These are phyloP conservation scores for Callimorpha dominula DNA, from an alignment of 2,888 invertebrate genomes.

Conservation along the genomic window DNA sequence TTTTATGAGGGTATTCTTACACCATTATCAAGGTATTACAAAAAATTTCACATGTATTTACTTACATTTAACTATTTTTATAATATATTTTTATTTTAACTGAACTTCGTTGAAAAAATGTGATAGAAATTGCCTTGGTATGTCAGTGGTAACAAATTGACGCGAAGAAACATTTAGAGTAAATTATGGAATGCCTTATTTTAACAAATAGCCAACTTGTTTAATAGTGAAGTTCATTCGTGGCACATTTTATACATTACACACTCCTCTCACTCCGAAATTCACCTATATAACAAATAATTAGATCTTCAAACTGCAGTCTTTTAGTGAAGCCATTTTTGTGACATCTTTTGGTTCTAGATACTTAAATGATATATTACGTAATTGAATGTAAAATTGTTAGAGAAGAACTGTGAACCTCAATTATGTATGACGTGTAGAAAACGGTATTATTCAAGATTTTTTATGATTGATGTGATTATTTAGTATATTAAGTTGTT, in stretches of 20 bases:
- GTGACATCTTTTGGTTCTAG: not conserved
- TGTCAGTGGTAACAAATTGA: slow-evolving; percentile 38
- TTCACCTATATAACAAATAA: not conserved
- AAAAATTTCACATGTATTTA: not conserved
- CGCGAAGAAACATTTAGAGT: slow-evolving; percentile 30
- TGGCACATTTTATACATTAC: slow-evolving; percentile 47
- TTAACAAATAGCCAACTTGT: slow-evolving; percentile 32
- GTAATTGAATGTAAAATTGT: too few relatives aligned
- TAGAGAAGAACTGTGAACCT: too few relatives aligned
- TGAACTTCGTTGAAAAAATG: not conserved
- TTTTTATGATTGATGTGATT: too few relatives aligned
- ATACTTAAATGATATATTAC: too few relatives aligned
- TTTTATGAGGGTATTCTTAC: not conserved
- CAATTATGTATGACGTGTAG: too few relatives aligned
- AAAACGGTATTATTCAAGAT: too few relatives aligned
- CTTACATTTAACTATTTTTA: slow-evolving; percentile 7
- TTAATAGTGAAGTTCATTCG: slow-evolving; percentile 32
- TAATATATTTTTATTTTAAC: slow-evolving; percentile 2
- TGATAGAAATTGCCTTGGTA: slow-evolving; percentile 17
- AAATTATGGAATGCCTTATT: slow-evolving; percentile 55
- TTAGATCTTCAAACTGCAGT: not conserved
- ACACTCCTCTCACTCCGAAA: slow-evolving; percentile 16
- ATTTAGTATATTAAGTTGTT: too few relatives aligned
- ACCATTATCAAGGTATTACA: not conserved
- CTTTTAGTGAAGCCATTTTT: not conserved